Conservation (phyloP, 1,140 invertebrate genomes). For the Antheraea pernyi region DNA sequence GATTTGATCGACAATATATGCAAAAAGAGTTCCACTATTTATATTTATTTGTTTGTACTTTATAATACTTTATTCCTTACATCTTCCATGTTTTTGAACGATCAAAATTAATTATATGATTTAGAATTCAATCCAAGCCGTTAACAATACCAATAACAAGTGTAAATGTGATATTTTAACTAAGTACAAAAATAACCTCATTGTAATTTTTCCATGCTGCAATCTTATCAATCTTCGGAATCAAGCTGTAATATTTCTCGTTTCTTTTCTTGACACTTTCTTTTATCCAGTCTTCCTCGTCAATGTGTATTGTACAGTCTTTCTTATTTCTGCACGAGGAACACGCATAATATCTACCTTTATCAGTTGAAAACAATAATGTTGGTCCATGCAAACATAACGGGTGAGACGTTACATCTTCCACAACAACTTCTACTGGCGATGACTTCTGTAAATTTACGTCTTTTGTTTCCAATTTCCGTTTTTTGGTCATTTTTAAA, state of each 20-base stretch:
- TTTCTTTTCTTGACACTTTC: slow-evolving; percentile 72
- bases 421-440: slow-evolving; percentile 64
- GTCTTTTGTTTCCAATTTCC: slow-evolving; percentile 41
- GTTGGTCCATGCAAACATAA: slow-evolving; percentile 84
- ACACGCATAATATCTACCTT: slow-evolving; percentile 86
- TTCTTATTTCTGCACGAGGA: slow-evolving; percentile 91
- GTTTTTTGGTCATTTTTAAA: slow-evolving; percentile 50
- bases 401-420: slow-evolving; percentile 75
- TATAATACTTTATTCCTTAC: no score
- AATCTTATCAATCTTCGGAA: slow-evolving; percentile 68
- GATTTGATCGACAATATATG: no score
- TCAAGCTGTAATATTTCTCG: slow-evolving; percentile 74
- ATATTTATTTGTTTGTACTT: no score
- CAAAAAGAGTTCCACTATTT: no score
- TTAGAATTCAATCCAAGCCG: no score
- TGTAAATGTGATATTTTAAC: no score
- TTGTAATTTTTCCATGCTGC: slow-evolving; percentile 79
- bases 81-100: no score
- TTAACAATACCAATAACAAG: no score
- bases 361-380: slow-evolving; percentile 82
- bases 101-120: no score
- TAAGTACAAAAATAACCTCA: slow-evolving; percentile 46
- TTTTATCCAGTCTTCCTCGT: slow-evolving; percentile 77
- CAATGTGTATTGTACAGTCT: slow-evolving; percentile 84
- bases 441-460: slow-evolving; percentile 27